A percentile compares a stretch with the other conserved stretches of the same genome.
These are phyloP conservation scores for Corythoichthys intestinalis DNA, from an alignment of 2,113 vertebrate species.

Conservation along the genomic window DNA sequence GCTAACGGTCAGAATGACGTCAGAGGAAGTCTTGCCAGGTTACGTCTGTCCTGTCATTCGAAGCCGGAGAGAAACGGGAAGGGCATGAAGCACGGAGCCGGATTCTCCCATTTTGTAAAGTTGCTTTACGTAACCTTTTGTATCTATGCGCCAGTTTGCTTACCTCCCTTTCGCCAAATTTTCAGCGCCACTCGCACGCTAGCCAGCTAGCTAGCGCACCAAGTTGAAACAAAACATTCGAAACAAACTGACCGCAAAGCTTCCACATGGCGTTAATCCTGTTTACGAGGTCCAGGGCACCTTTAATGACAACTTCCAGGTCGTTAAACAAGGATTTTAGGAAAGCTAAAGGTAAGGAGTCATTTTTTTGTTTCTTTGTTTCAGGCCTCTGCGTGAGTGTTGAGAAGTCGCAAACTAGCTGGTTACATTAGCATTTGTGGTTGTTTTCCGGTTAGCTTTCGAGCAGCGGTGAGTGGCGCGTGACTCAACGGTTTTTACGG, in stretches of 20 bases:
- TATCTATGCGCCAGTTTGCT: not conserved
- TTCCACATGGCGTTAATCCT: slow-evolving; percentile 77
- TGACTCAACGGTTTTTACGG: not conserved
- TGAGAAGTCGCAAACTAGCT: slow-evolving; percentile 5
- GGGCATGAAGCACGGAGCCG: slow-evolving; percentile 46
- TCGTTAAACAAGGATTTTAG: slow-evolving; percentile 68
- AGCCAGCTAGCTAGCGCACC: slow-evolving; percentile 3
- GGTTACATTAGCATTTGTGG: slow-evolving; percentile 6
- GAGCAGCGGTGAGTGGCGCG: not conserved
- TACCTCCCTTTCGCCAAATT: not conserved
- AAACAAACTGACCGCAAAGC: slow-evolving; percentile 3
- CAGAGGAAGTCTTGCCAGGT: slow-evolving; percentile 22
- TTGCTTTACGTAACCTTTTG: not conserved
- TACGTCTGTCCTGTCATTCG: slow-evolving; percentile 35
- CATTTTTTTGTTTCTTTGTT: not conserved
- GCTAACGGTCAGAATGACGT: slow-evolving; percentile 37
- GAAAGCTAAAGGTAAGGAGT: slow-evolving; percentile 61
- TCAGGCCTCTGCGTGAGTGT: not conserved
- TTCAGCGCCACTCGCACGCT: slow-evolving; percentile 19
- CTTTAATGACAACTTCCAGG: slow-evolving; percentile 69
- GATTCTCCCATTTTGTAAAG: not conserved
- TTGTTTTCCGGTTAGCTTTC: not conserved
- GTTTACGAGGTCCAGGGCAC: slow-evolving; percentile 67
- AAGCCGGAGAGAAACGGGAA: slow-evolving; percentile 15
- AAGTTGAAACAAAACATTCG: not conserved